Conservation (phyloP, 2,888 invertebrate genomes). For the Xestia rhomboidea region DNA sequence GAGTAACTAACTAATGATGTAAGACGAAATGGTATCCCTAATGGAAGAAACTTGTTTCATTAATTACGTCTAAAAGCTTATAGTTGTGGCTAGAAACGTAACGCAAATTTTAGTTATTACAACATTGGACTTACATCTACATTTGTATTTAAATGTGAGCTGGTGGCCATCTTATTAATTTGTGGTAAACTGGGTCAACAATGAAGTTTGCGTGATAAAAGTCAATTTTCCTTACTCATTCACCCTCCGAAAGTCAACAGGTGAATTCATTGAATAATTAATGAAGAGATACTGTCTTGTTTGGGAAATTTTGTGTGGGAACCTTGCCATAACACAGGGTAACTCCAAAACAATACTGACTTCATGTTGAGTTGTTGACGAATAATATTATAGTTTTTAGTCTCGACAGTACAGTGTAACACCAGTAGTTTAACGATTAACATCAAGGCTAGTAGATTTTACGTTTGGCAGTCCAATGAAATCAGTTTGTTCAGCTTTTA, state of each 20-base stretch:
- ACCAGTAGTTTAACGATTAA: conserved; percentile 41
- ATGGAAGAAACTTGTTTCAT: conserved; percentile 59
- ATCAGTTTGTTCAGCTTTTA: conserved; percentile 49
- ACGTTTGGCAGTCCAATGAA: conserved; percentile 50
- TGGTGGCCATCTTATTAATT: conserved; percentile 51
- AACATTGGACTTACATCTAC: conserved; percentile 17
- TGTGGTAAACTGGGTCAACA: conserved; percentile 70
- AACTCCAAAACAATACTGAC: conserved; percentile 10
- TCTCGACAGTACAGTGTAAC: conserved; percentile 30
- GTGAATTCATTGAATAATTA: conserved; percentile 84
- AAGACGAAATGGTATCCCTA: conserved; percentile 50
- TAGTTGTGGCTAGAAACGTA: conserved; percentile 31
- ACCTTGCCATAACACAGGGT: conserved; percentile 35
- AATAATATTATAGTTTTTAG: conserved; percentile 23
- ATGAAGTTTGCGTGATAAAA: conserved; percentile 78
- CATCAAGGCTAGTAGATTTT: conserved; percentile 47
- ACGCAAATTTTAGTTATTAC: conserved; percentile 30
- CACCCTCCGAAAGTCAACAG: conserved; percentile 80
- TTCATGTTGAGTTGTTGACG: conserved; percentile 20
- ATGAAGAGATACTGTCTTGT: conserved; percentile 69
- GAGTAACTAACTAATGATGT: conserved; percentile 45
- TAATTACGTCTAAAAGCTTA: conserved; percentile 57
- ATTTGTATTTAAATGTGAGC: conserved; percentile 38
- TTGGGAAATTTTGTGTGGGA: conserved; percentile 45
- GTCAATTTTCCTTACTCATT: conserved; percentile 72